These are phyloP conservation scores for cattle (Bos taurus) DNA, from an alignment of 2,113 vertebrate genomes.

Conservation along the genomic window ARS-UCD2.0 NC_037339.1:68548001-68548500, in stretches of 20 bases:
- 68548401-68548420: not conserved
- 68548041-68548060: not conserved
- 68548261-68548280: not conserved
- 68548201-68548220: not conserved
- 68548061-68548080: not conserved
- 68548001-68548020: not conserved
- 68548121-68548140: not conserved
- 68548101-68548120: slow-evolving; percentile 21
- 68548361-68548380: not conserved
- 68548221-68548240: not conserved
- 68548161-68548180: not conserved
- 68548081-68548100: not conserved
- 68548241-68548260: not conserved
- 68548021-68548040: slow-evolving; percentile 15
- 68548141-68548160: not conserved
- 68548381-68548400: not conserved
- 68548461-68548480: not conserved
- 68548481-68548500: not conserved
- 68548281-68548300: not conserved
- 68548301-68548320: not conserved
- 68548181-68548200: not conserved
- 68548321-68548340: not conserved
- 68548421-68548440: not conserved
- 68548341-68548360: not conserved
- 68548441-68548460: not conserved